Base-by-base conservation (phyloP, 2,113 vertebrate species). In the Lepus timidus region DNA sequence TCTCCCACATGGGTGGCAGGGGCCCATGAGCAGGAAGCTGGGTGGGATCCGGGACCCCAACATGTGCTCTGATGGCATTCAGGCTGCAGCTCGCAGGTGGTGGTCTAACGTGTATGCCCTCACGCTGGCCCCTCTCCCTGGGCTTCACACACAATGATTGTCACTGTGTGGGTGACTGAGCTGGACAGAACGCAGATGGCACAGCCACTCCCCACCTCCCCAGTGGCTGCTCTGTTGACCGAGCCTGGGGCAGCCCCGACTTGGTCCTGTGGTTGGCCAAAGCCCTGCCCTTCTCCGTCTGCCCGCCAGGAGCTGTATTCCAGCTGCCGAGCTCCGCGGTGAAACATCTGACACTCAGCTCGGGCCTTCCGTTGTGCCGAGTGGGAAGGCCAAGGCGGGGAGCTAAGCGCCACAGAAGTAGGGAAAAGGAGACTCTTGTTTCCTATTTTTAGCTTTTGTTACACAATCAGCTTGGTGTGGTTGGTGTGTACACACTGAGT, bases 361-460 rank as follows among this genome's bases (percentile, higher is more conserved):
- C 80, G 81, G 71, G 76, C n/a, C 44, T 75, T 90, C 8, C 0
- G 36, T 71, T 87, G 44, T 27, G 10, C 52, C 22, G 20, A 31
- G 36, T 64, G 84, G 62, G 81, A 75, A 93, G 75, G n/a, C 36
- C 23, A 68, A 33, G 44, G 36, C 0, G 4, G 73, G 6, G 9
- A 58, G 88, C 86, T 49, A 70, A 85, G 39, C 44, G 52, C 14
- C 70, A 39, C 5, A 71, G 70, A 96, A 83, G 81, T 62, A 94
- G 23, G 17, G 27, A 29, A 20, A 64, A 70, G 85, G 80, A 49
- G 78, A n/a, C 36, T 62, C 44, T 81, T 44, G 61, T 52, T 83
- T 75, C 78, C 17, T 85, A 64, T 29, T 74, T 85, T 74, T 93
- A 91, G 33, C 27, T 61, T 93, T 64, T 74, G 58, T 89, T 78